Base-by-base conservation (phyloP, 1,140 invertebrate genomes). In the Brachionus rubens region DNA sequence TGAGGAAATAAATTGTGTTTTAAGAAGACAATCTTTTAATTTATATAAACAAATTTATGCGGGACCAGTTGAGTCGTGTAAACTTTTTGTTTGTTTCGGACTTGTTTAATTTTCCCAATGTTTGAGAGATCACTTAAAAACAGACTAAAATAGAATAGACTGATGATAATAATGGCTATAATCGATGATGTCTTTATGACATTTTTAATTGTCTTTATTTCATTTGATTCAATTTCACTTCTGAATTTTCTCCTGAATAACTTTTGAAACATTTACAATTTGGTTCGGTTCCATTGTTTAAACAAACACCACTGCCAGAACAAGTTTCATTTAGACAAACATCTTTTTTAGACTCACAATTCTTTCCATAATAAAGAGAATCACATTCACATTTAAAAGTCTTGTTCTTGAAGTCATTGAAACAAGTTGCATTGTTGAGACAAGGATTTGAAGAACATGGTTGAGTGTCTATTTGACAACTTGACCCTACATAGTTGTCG, bases 401-500 rank as follows among this genome's bases (percentile, higher is more conserved):
- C 28, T 33, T 47, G 19, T 70, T 70, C 7, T 14, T 19, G 7
- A 46, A 30, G 28, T 48, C 28, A 21, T 70, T 70, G 10, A 48
- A 1, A 5, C 65, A 70, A 1, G 40, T 70, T 26, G n/a, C 65
- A 50, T 70, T 70, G 65, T 70, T 70, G n/a, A 70, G 19, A 26
- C 65, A 70, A 30, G 65, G 65, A 46, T 28, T 48, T 33, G 65
- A 70, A 21, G 65, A 14, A 50, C 65, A 70, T 16, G 41, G 41
- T 24, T 30, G 19, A 47, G 24, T 47, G n/a, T 70, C 33, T 48
- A 70, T 30, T 47, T 47, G 47, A 46, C 65, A 70, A 7, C 16
- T 50, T 3, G 19, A 5, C 3, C 40, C 65, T 46, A 19, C 10
- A 50, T 43, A 70, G 24, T 70, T 47, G 3, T 12, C 28, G 16